Base-by-base conservation (phyloP, 2,888 invertebrate genomes). In the Tiliacea citrago region DNA sequence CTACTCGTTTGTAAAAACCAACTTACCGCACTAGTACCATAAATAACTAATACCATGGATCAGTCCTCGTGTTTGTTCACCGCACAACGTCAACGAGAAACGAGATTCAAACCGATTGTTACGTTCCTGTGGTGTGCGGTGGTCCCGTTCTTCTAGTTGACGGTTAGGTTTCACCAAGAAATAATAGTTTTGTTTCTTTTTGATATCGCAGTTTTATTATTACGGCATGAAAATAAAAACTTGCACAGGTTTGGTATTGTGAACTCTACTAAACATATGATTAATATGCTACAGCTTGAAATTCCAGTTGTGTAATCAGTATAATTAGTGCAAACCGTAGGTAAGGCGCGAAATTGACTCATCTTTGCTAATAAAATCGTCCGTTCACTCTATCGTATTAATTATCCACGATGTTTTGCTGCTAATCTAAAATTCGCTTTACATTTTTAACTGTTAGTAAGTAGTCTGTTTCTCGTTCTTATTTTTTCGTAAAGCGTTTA, bases 231-330 rank as follows among this genome's bases (percentile, higher is more conserved):
- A 61, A 62, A 53, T 24, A 63, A 71, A 49, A 51, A 71, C 47
- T 35, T 35, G 5, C 55, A 68, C 51, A 68, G 42, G 24, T 35
- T 58, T n/a, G 42, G 24, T 16, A 53, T 45, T 16, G 35, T 47
- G 35, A 60, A 75, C 35, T 47, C 29, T 55, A 42, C 8, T 68
- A 29, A 4, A 66, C 35, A 66, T 24, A 45, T 29, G 21, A 39
- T 53, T 21, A 7, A 18, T 42, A 35, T 49, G 29, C n/a, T 71
- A 71, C 39, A 71, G 60, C 35, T 68, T 39, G 39, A 21, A 60
- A 71, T 65, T 60, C n/a, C 49, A 72, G 71, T 80, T 83, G 83
- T 83, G 83, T 80, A 82, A 73, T 82, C 80, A 82, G 83, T 70
- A 82, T 47, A 65, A 63, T 63, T 83, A 63, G 80, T 69, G 35